phyloP scores from a whole-genome alignment of 2,113 vertebrate species.

The Hemiprocne comata region DNA sequence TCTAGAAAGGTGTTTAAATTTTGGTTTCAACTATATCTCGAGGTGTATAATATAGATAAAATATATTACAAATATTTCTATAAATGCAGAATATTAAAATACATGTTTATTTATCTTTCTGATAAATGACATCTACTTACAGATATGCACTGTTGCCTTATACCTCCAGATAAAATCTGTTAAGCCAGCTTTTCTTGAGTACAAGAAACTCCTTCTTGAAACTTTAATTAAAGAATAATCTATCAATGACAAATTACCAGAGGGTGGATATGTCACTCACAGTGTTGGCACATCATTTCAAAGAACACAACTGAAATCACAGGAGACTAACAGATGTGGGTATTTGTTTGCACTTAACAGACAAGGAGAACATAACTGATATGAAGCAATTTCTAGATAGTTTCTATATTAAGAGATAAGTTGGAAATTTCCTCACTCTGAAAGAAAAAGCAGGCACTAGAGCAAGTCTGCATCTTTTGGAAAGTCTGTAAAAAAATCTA shows the following conservation, averaged over 20 bases:
- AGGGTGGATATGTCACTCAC: conserved; percentile 51
- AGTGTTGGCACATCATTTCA: conserved; percentile 31
- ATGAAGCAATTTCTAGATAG: conserved; percentile 16
- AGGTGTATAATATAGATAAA: not conserved
- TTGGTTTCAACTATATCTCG: not conserved
- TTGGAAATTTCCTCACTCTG: not conserved
- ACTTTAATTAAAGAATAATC: conserved; percentile 66
- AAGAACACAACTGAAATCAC: conserved; percentile 37
- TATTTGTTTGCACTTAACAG: conserved; percentile 67
- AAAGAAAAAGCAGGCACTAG: not conserved
- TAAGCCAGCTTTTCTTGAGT: not conserved
- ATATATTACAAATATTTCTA: not conserved
- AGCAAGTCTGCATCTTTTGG: not conserved
- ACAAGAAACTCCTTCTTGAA: conserved; percentile 47
- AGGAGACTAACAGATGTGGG: conserved; percentile 27
- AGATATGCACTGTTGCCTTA: not conserved
- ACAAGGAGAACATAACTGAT: conserved; percentile 33
- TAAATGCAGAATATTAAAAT: not conserved
- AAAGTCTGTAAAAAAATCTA: not conserved
- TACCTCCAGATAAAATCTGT: not conserved
- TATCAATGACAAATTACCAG: conserved; percentile 53
- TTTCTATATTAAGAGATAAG: conserved; percentile 26
- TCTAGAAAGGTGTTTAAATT: not conserved
- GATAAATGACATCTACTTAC: not conserved
- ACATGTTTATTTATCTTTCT: not conserved